A percentile compares a stretch with the other conserved stretches of the same genome.
Conservation (phyloP, 2,888 invertebrate species). For the Orchesella flavescens region DNA sequence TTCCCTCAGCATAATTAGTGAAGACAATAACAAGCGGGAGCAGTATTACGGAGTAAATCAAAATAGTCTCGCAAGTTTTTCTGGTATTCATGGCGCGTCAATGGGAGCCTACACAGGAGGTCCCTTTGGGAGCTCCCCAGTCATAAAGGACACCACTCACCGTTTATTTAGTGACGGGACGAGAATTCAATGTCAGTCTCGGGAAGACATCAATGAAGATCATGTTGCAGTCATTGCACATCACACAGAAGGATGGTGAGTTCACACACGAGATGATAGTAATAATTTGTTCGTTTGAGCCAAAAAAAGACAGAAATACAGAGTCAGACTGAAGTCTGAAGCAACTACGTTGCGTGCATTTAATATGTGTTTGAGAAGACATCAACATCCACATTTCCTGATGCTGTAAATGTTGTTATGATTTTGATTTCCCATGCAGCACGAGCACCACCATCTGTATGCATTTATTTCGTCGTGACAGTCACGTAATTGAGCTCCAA, state of each 20-base stretch:
- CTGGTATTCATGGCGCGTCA: slow-evolving; percentile 48
- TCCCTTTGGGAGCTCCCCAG: slow-evolving; percentile 40
- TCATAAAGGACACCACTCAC: slow-evolving; percentile 44
- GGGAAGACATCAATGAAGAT: slow-evolving; percentile 69
- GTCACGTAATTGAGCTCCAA: slow-evolving; percentile 83
- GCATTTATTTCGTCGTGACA: slow-evolving; percentile 82
- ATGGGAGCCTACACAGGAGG: slow-evolving; percentile 56
- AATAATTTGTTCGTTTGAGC: neutral
- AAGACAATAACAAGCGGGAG: slow-evolving; percentile 72
- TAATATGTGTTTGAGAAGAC: neutral
- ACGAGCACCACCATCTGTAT: slow-evolving; percentile 87
- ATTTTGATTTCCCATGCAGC: slow-evolving; percentile 75
- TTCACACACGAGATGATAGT: slow-evolving; percentile 44
- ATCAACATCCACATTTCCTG: neutral
- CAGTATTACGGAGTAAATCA: slow-evolving; percentile 50
- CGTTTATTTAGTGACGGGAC: slow-evolving; percentile 67
- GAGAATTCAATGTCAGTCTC: slow-evolving; percentile 67
- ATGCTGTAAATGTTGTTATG: slow-evolving; percentile 25
- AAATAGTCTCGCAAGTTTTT: slow-evolving; percentile 10
- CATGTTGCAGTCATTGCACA: slow-evolving; percentile 80
- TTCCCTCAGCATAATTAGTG: slow-evolving; percentile 78
- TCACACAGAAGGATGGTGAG: slow-evolving; percentile 85
- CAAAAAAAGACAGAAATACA: neutral
- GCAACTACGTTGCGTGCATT: neutral
- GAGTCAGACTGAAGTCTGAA: neutral